Evolutionary conservation across 2,797 vertebrate genomes (phyloP).

Genomic region (Malurus splendens): DNA sequence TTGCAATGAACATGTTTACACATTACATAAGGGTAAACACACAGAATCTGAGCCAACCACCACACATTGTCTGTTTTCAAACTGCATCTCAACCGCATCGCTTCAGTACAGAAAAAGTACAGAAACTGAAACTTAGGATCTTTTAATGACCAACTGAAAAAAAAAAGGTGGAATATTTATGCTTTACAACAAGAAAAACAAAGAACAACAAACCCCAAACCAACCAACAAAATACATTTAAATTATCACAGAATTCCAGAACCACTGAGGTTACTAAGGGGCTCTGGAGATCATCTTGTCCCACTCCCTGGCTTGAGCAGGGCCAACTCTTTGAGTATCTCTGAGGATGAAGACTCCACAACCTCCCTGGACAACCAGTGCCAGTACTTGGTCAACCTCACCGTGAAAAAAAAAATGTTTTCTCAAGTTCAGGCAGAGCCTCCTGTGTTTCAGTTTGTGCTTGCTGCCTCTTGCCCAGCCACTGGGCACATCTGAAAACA

Average conservation of each 20-base stretch:
- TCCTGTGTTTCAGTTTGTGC: not conserved
- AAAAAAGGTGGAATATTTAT: not conserved
- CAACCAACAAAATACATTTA: not conserved
- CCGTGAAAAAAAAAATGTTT: not conserved
- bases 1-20: not conserved
- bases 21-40: not conserved
- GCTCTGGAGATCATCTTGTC: not conserved
- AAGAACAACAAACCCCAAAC: accelerated
- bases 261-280: not conserved
- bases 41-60: not conserved
- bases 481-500: not conserved
- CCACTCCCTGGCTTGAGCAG: not conserved
- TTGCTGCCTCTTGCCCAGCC: not conserved
- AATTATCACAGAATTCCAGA: not conserved
- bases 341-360: not conserved
- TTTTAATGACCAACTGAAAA: not conserved
- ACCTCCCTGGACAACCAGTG: not conserved
- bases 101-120: not conserved
- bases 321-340: not conserved
- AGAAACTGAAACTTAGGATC: not conserved
- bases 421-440: not conserved
- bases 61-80: not conserved
- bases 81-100: not conserved
- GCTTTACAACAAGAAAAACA: not conserved
- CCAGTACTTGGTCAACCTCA: not conserved